These are phyloP conservation scores for Rhinichthys klamathensis DNA, from an alignment of 2,113 vertebrate genomes.

Conservation along the genomic window DNA sequence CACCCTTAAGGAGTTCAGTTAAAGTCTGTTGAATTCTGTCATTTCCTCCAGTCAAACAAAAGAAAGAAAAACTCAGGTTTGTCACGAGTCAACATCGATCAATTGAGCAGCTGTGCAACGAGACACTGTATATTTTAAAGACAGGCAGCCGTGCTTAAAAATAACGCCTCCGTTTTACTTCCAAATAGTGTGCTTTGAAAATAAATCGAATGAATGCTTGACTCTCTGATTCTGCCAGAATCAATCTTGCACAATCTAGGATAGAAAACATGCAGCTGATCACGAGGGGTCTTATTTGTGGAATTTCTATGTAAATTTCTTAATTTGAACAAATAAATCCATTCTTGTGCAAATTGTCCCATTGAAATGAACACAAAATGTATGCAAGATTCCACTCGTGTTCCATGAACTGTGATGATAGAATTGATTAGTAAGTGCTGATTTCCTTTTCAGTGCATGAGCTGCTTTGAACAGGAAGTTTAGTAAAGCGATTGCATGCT, in stretches of 20 bases:
- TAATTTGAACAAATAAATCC: background rate
- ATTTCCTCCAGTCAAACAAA: background rate
- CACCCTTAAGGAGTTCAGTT: background rate
- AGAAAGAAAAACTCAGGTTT: background rate
- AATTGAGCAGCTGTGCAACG: background rate
- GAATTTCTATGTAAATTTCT: background rate
- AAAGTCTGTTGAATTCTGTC: background rate
- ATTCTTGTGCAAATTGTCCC: background rate
- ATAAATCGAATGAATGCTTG: background rate
- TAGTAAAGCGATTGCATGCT: background rate
- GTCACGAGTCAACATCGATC: too few relatives aligned
- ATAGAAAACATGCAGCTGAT: background rate
- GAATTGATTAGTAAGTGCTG: background rate
- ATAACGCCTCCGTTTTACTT: background rate
- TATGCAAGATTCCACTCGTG: background rate
- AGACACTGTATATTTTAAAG: background rate
- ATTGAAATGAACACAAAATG: background rate
- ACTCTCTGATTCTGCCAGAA: background rate
- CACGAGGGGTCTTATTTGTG: background rate
- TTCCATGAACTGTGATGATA: background rate
- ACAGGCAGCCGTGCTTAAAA: background rate
- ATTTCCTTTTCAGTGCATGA: background rate
- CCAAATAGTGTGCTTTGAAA: background rate
- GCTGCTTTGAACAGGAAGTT: background rate
- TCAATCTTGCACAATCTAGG: background rate